Conservation (phyloP, 2,113 vertebrate genomes). For the Heterotilapia buettikoferi region DNA sequence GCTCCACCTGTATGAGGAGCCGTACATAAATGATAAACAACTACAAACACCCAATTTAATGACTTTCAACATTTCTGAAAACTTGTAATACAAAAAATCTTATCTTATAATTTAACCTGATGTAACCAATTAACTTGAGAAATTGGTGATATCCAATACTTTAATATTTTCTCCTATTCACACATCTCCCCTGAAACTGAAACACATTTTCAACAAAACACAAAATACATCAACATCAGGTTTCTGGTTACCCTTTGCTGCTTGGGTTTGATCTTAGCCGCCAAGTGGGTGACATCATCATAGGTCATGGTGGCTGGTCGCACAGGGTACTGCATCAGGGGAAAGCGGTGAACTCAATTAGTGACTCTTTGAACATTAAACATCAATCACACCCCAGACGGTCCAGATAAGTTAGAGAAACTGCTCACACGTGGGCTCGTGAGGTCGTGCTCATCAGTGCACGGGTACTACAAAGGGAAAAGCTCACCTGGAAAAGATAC, state of each 20-base stretch:
- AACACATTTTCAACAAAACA: neutral
- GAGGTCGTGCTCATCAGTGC: neutral
- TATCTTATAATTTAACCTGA: neutral
- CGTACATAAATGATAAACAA: neutral
- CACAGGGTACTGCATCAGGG: slow-evolving; percentile 83
- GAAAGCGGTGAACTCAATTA: neutral
- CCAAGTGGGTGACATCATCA: slow-evolving; percentile 83
- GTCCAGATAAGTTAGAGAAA: neutral
- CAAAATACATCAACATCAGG: neutral
- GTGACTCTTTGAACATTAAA: neutral
- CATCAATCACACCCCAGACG: neutral
- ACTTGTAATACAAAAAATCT: neutral
- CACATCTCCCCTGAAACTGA: neutral
- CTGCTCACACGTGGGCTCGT: neutral
- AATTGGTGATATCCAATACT: neutral
- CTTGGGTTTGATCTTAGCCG: slow-evolving; percentile 94
- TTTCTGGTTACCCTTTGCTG: slow-evolving; percentile 83
- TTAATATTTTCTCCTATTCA: neutral
- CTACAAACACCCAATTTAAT: neutral
- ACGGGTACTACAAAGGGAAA: neutral
- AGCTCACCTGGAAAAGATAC: slow-evolving; percentile 91
- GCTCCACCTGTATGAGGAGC: slow-evolving; percentile 71
- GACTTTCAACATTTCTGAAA: neutral
- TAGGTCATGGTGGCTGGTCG: slow-evolving; percentile 90
- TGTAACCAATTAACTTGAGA: neutral